Percentiles rank a stretch among this genome's conserved stretches.
Evolutionary conservation across 1,140 invertebrate genomes (phyloP).

Genomic region (Pseudoatta argentina): DNA sequence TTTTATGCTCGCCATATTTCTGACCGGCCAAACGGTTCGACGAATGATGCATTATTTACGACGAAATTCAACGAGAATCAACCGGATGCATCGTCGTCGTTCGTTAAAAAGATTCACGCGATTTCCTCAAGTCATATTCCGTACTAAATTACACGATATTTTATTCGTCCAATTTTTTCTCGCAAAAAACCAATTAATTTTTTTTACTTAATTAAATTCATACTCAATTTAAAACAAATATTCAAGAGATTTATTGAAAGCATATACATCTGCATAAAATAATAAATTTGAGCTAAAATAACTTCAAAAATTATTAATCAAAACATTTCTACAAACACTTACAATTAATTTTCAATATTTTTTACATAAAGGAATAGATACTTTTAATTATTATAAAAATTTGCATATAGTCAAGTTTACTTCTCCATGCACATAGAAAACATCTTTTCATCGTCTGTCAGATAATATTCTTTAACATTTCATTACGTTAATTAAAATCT

Average conservation of each 20-base stretch:
- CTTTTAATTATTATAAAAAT: slow-evolving; percentile 14
- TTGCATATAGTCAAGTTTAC: not conserved
- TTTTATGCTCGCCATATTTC: slow-evolving; percentile 74
- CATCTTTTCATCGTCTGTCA: not conserved
- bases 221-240: not conserved
- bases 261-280: not conserved
- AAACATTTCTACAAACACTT: not conserved
- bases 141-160: slow-evolving; percentile 5
- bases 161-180: not conserved
- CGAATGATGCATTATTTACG: slow-evolving; percentile 77
- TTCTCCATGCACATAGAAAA: not conserved
- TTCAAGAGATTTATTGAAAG: not conserved
- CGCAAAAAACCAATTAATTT: not conserved
- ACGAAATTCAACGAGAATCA: slow-evolving; percentile 67
- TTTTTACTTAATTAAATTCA: not conserved
- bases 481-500: slow-evolving; percentile 54
- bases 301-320: not conserved
- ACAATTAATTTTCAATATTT: not conserved
- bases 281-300: not conserved
- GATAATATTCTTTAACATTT: slow-evolving; percentile 1
- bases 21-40: slow-evolving; percentile 68
- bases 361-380: not conserved
- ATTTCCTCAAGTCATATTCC: slow-evolving; percentile 2
- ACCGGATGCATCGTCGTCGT: slow-evolving; percentile 34
- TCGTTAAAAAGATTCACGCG: slow-evolving; percentile 23